phyloP scores from a whole-genome alignment of 2,888 invertebrate species.

The Tachystola acroxantha region DNA sequence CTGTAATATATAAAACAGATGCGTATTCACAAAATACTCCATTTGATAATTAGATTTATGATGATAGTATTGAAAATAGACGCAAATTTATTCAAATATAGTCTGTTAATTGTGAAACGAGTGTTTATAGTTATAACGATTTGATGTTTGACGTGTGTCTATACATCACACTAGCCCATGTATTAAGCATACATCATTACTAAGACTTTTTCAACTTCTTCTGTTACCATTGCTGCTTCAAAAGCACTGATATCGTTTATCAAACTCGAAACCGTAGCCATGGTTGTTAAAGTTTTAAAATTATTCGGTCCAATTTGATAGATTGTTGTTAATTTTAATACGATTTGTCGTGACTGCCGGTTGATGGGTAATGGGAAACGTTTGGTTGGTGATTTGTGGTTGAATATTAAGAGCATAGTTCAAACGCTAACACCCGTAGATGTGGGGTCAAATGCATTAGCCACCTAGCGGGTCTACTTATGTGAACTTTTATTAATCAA shows the following conservation, averaged over 20 bases:
- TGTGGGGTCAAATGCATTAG: slow-evolving; percentile 73
- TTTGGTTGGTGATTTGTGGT: slow-evolving; percentile 63
- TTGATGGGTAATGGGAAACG: slow-evolving; percentile 66
- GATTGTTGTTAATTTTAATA: slow-evolving; percentile 62
- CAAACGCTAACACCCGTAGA: slow-evolving; percentile 65
- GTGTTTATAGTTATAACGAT: slow-evolving; percentile 58
- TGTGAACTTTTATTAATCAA: slow-evolving; percentile 66
- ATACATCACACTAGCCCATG: slow-evolving; percentile 51
- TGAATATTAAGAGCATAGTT: slow-evolving; percentile 68
- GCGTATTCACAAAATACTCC: slow-evolving; percentile 39
- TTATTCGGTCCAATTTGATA: slow-evolving; percentile 45
- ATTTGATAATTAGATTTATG: slow-evolving; percentile 65
- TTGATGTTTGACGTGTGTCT: slow-evolving; percentile 53
- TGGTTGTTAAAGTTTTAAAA: slow-evolving; percentile 36
- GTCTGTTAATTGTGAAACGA: slow-evolving; percentile 65
- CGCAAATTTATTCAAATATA: slow-evolving; percentile 69
- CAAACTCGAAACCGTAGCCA: slow-evolving; percentile 34
- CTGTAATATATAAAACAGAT: slow-evolving; percentile 43
- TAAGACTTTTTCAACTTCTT: slow-evolving; percentile 24
- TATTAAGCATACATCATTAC: slow-evolving; percentile 32
- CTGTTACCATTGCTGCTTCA: slow-evolving; percentile 25
- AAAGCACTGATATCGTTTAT: slow-evolving; percentile 19
- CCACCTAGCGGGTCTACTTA: slow-evolving; percentile 65
- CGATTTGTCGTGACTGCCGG: slow-evolving; percentile 71
- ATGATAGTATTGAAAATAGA: slow-evolving; percentile 55